Evolutionary conservation across 1,140 invertebrate genomes (phyloP).

Genomic region (Trichoplusia ni): DNA sequence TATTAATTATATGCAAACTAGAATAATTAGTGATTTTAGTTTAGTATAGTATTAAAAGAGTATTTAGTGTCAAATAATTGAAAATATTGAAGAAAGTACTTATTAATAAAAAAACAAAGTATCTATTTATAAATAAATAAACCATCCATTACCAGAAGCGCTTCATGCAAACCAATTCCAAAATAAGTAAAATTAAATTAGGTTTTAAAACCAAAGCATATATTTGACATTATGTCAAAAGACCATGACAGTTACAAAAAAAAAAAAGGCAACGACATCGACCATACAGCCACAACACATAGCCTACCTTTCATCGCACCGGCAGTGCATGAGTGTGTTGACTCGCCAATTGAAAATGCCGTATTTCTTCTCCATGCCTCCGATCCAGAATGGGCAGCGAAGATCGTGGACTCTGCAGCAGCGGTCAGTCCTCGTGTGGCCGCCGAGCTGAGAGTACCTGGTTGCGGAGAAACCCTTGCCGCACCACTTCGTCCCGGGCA

Average conservation of each 20-base stretch:
- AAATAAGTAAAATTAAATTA: not conserved
- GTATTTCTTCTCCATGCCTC: constrained; percentile 88
- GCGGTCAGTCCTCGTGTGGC: constrained; percentile 88
- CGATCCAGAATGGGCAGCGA: constrained; percentile 90
- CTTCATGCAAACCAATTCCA: not conserved
- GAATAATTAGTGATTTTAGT: no score
- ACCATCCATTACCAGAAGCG: not conserved
- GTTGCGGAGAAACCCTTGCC: constrained; percentile 90
- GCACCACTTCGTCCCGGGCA: constrained; percentile 94
- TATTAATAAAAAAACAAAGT: not conserved
- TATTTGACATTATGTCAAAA: not conserved
- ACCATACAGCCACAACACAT: constrained; percentile 50
- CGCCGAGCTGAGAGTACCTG: constrained; percentile 89
- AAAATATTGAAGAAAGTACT: no score
- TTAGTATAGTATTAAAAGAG: no score
- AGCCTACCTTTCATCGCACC: constrained; percentile 94
- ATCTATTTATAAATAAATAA: not conserved
- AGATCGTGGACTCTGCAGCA: constrained; percentile 93
- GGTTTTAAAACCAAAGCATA: not conserved
- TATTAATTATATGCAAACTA: not conserved
- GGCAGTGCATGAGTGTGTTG: constrained; percentile 93
- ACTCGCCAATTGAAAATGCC: constrained; percentile 92
- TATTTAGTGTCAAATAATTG: no score
- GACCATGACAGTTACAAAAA: constrained; percentile 1
- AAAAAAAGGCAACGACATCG: constrained; percentile 27